These are phyloP conservation scores for Neotoma lepida DNA, from an alignment of 2,113 vertebrate species.

Conservation along the genomic window DNA sequence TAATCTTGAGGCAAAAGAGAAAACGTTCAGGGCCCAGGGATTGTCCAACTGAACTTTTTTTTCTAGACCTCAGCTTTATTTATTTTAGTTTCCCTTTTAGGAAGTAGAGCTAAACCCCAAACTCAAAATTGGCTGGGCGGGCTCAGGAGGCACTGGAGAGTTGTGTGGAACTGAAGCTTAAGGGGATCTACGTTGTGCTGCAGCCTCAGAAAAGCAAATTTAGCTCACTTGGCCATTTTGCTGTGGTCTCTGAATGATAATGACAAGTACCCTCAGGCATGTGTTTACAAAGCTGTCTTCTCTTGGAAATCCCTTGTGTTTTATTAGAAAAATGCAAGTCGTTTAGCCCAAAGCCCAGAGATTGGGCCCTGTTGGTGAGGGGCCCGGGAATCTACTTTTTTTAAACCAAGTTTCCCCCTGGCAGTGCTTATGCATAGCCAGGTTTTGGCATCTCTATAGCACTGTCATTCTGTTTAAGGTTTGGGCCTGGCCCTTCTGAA, in stretches of 20 bases:
- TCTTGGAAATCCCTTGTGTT: not conserved
- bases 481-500: not conserved
- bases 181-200: too few species aligned
- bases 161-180: not conserved
- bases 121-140: not conserved
- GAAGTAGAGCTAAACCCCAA: conserved; percentile 6
- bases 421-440: not conserved
- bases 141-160: not conserved
- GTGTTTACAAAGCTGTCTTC: conserved; percentile 17
- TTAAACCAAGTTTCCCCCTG: not conserved
- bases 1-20: not conserved
- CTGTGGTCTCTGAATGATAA: not conserved
- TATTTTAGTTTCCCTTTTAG: conserved; percentile 24
- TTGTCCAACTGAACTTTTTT: not conserved
- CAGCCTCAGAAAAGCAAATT: not conserved
- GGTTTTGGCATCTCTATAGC: not conserved
- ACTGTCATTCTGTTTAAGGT: not conserved
- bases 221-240: not conserved
- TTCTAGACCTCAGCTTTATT: conserved; percentile 17
- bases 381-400: not conserved
- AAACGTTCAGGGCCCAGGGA: not conserved
- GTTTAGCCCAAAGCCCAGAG: not conserved
- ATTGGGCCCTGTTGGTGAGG: not conserved
- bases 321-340: conserved; percentile 18
- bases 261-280: not conserved